phyloP scores from a whole-genome alignment of 2,113 vertebrate genomes.

The Spilogale gracilis region DNA sequence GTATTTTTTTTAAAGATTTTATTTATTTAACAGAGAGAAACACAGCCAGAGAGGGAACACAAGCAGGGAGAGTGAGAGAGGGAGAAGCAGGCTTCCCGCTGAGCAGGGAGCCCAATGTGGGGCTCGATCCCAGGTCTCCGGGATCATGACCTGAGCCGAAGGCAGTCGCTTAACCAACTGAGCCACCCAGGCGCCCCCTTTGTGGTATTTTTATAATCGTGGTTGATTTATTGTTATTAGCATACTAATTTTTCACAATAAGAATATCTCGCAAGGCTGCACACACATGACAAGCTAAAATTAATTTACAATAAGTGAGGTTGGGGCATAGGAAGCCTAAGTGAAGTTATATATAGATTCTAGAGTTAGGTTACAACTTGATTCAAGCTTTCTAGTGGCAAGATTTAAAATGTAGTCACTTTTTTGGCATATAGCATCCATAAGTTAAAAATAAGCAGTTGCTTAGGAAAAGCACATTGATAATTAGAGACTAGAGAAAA shows the following conservation, averaged over 20 bases:
- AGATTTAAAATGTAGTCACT: constrained; percentile 28
- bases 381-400: background rate
- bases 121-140: too few species aligned
- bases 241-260: background rate
- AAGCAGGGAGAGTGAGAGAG: too few species aligned
- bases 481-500: constrained; percentile 11
- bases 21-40: too few species aligned
- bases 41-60: too few species aligned
- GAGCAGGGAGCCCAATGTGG: too few species aligned
- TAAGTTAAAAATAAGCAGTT: constrained; percentile 4
- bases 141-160: too few species aligned
- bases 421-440: background rate
- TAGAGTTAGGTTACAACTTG: background rate
- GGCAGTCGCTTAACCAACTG: too few species aligned
- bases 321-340: background rate
- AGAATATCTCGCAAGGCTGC: background rate
- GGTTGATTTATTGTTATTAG: background rate
- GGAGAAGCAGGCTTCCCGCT: too few species aligned
- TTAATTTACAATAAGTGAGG: background rate
- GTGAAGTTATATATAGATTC: background rate
- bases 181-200: background rate
- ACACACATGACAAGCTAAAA: background rate
- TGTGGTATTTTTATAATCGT: background rate
- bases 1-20: background rate
- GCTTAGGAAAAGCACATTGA: background rate